phyloP scores from a whole-genome alignment of 1,140 invertebrate species.

The Laodelphax striatellus region DNA sequence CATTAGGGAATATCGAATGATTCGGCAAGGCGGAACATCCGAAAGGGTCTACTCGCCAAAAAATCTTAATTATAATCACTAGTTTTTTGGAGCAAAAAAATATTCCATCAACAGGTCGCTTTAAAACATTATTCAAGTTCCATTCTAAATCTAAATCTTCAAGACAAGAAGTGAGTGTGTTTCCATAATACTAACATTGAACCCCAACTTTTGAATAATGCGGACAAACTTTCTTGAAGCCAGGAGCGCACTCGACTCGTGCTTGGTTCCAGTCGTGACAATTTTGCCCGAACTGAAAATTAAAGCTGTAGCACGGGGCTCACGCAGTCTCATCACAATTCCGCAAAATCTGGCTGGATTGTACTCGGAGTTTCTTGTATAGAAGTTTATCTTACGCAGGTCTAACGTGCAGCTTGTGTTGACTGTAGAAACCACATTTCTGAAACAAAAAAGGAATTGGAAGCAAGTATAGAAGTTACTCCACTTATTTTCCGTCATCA shows the following conservation, averaged over 20 bases:
- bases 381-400: constrained; percentile 83
- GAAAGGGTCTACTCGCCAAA: too few species aligned
- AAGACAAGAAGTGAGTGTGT: too few species aligned
- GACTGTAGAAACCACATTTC: constrained; percentile 92
- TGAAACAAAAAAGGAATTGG: constrained; percentile 29
- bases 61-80: too few species aligned
- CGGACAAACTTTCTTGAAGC: constrained; percentile 95
- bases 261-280: constrained; percentile 95
- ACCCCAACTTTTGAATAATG: constrained; percentile 96
- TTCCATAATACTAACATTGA: constrained; percentile 52
- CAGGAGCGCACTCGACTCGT: constrained; percentile 84
- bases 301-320: constrained; percentile 91
- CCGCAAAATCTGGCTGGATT: constrained; percentile 97
- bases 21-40: too few species aligned
- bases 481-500: too few species aligned
- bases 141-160: too few species aligned
- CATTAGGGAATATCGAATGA: too few species aligned
- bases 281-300: constrained; percentile 98
- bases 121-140: background rate
- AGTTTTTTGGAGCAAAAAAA: too few species aligned
- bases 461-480: too few species aligned
- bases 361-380: constrained; percentile 97
- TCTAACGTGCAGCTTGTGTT: constrained; percentile 80
- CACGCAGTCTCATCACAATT: constrained; percentile 94
- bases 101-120: too few species aligned